Percentiles rank a stretch among this genome's conserved stretches.
Conservation (phyloP, 2,113 vertebrate genomes). For the Sinosuthora webbiana region DNA sequence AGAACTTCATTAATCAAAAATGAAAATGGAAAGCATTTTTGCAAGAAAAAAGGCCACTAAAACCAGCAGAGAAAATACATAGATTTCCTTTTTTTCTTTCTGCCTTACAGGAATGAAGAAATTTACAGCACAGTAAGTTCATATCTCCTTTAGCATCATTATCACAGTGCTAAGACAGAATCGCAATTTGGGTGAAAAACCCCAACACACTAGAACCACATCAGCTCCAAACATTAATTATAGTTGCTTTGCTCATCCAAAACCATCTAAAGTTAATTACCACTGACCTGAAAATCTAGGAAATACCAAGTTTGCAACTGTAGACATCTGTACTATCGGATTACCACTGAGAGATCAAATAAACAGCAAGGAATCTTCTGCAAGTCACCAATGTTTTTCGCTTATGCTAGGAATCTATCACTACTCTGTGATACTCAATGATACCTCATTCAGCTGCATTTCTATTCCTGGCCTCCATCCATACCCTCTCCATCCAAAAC, state of each 20-base stretch:
- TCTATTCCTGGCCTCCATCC: background rate
- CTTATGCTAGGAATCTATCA: background rate
- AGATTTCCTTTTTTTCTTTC: background rate
- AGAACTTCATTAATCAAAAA: conserved; percentile 60
- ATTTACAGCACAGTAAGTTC: background rate
- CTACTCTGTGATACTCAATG: background rate
- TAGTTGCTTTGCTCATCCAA: background rate
- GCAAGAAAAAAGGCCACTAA: conserved; percentile 43
- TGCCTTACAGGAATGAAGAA: background rate
- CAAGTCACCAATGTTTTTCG: background rate
- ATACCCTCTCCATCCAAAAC: background rate
- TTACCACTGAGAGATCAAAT: background rate
- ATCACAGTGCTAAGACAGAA: background rate
- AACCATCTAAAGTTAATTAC: background rate
- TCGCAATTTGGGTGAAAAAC: background rate
- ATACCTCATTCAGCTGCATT: background rate
- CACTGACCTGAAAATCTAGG: background rate
- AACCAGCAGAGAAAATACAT: background rate
- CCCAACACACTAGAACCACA: background rate
- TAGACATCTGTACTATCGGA: background rate
- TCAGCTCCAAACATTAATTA: background rate
- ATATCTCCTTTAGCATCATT: background rate
- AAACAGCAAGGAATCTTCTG: background rate
- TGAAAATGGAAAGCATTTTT: conserved; percentile 45
- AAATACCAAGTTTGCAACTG: background rate